Base-by-base conservation (phyloP, 2,797 vertebrate genomes). In the Poecilia picta region DNA sequence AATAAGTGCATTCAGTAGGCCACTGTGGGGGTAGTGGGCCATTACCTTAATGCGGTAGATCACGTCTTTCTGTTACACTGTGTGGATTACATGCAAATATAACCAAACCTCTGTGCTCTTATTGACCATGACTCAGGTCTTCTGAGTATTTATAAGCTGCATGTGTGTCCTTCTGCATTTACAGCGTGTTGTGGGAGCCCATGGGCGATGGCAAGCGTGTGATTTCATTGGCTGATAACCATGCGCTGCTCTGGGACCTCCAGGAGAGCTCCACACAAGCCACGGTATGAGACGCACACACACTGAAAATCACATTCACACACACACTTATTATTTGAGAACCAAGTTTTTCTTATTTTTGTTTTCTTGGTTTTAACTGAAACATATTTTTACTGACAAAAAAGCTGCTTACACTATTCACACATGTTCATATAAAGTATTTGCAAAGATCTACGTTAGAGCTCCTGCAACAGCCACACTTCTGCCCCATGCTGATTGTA, bases 171-270 rank as follows among this genome's bases (percentile, higher is more conserved):
- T 45, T 87, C 74, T 92, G 81, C 82, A 46, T 90, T 92, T 88
- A 51, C 95, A 99, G 98, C 46, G 96, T 98, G 84, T 87, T 96
- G 28, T 99, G 98, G 98, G 98, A 99, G 88, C 98, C 98, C 8
- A 96, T 99, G 96, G 97, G 98, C 64, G 97, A 99, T 0, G 98
- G 98, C 73, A 98, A 96, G 92, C 97, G 95, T 53, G 82, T 98
- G 88, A 95, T 99, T 93, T 97, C 98, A 0, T 89, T 99, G 96
- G 97, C 97, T 28, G 98, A 99, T 95, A 99, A 97, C 91, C 96
- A 97, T 36, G 90, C 98, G 72, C 88, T 98, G 89, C 94, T 99
- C 81, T 99, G 98, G 98, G 98, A 99, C 95, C 95, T 99, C 88
- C 96, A 98, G 91, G 96, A 97, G 88, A 98, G 97, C 94, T 97